phyloP scores from a whole-genome alignment of 2,888 invertebrate genomes.

The Tyria jacobaeae region DNA sequence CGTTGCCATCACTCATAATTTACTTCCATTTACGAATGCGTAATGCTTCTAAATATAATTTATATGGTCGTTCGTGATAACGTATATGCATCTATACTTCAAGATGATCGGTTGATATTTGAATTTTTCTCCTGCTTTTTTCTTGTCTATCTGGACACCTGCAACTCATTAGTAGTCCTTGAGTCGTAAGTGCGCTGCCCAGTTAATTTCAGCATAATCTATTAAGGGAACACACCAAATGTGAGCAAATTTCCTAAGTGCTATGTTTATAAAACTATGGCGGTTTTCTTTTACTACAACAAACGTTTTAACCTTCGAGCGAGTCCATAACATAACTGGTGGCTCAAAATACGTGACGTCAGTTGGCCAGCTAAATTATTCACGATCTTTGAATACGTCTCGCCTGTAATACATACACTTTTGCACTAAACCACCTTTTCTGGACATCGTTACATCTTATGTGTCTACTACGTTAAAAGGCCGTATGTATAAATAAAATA shows the following conservation, averaged over 20 bases:
- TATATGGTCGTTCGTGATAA: too few relatives aligned
- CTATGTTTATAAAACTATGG: conserved; percentile 25
- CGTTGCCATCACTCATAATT: too few relatives aligned
- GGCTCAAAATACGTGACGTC: conserved; percentile 50
- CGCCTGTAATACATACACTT: conserved; percentile 46
- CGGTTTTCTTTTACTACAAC: conserved; percentile 16
- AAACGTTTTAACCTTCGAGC: conserved; percentile 20
- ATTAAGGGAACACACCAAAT: conserved; percentile 14
- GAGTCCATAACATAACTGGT: conserved; percentile 15
- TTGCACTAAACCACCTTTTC: conserved; percentile 27
- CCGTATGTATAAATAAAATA: conserved; percentile 29
- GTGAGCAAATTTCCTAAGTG: conserved; percentile 11
- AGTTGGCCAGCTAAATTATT: conserved; percentile 56
- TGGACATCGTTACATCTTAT: conserved; percentile 33
- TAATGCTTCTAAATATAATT: too few relatives aligned
- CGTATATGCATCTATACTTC: too few relatives aligned
- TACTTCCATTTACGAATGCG: too few relatives aligned
- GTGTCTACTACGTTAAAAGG: conserved; percentile 15
- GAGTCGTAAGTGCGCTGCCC: too few relatives aligned
- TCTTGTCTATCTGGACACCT: too few relatives aligned
- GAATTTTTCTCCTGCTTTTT: too few relatives aligned
- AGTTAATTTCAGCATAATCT: background rate
- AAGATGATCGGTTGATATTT: too few relatives aligned
- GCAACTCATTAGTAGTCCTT: too few relatives aligned
- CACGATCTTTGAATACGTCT: conserved; percentile 50